phyloP scores from a whole-genome alignment of 2,888 invertebrate species.

The Anoncus sp. region DNA sequence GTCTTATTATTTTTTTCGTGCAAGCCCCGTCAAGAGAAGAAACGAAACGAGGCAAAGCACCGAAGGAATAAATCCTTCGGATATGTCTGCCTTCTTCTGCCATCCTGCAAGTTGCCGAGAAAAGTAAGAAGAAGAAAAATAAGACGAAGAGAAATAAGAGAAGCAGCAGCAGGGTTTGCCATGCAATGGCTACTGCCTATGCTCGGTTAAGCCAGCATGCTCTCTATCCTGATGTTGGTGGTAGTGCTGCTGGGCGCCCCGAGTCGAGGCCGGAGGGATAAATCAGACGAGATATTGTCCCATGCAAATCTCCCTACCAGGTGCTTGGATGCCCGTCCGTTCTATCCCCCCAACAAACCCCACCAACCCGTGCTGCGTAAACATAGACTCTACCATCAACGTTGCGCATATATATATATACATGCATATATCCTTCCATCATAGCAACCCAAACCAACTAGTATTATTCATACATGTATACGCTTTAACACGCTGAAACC shows the following conservation, averaged over 20 bases:
- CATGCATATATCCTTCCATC: conserved; percentile 25
- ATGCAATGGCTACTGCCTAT: conserved; percentile 37
- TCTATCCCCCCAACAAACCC: conserved; percentile 26
- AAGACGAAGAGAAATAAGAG: too few species aligned
- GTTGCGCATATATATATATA: conserved; percentile 2
- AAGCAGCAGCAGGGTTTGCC: conserved; percentile 22
- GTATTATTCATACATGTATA: conserved; percentile 51
- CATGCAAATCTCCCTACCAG: conserved; percentile 77
- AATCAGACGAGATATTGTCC: conserved; percentile 79
- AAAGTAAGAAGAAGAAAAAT: conserved; percentile 31
- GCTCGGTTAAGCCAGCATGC: conserved; percentile 56
- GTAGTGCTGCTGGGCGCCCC: too few species aligned
- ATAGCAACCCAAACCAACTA: conserved; percentile 23
- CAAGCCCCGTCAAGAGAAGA: conserved; percentile 12
- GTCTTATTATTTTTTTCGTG: conserved; percentile 39
- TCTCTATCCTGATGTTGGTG: conserved; percentile 50
- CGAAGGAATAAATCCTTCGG: conserved; percentile 75
- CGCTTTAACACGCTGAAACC: conserved; percentile 22
- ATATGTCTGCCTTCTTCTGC: conserved; percentile 66
- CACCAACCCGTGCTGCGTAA: conserved; percentile 43
- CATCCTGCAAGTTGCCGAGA: conserved; percentile 59
- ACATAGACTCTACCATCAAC: conserved; percentile 11
- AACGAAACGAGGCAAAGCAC: conserved; percentile 61
- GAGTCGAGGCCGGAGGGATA: conserved; percentile 70
- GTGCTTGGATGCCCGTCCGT: conserved; percentile 62